A percentile compares a stretch with the other conserved stretches of the same genome.
Conservation (phyloP, 2,888 invertebrate genomes). For the Plagiodera versicolora region DNA sequence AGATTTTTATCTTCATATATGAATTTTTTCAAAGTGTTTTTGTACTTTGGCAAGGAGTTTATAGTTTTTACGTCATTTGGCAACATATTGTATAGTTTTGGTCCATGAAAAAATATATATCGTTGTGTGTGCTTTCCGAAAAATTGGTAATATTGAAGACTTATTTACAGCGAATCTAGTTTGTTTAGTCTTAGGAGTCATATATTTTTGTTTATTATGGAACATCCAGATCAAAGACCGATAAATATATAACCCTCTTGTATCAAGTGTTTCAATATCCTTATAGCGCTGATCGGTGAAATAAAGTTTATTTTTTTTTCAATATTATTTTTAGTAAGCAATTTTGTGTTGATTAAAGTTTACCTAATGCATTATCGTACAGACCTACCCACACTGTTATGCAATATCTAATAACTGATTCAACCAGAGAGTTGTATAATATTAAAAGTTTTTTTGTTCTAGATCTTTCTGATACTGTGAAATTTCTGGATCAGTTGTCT, state of each 20-base stretch:
- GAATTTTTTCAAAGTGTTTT: background rate
- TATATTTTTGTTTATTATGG: background rate
- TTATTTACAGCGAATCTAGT: slow-evolving; percentile 5
- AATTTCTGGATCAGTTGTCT: no score
- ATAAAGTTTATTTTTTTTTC: background rate
- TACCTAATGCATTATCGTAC: background rate
- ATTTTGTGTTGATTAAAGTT: slow-evolving; percentile 1
- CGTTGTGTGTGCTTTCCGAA: no score
- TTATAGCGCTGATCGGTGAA: slow-evolving; percentile 6
- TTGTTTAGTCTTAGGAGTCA: background rate
- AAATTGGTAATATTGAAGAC: slow-evolving; percentile 3
- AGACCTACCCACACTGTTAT: no score
- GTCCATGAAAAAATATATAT: no score
- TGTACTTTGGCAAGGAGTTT: background rate
- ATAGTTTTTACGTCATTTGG: no score
- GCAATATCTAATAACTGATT: no score
- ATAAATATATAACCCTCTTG: background rate
- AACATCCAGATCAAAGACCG: background rate
- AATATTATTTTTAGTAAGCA: slow-evolving; percentile 3
- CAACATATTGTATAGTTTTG: no score
- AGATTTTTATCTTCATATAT: slow-evolving; percentile 6
- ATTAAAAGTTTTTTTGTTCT: slow-evolving; percentile 1
- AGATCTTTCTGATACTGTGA: no score
- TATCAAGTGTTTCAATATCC: background rate
- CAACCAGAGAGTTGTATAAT: slow-evolving; percentile 7